Evolutionary conservation across 53 echinoderm and acorn worm species (phyloP).

Genomic region (Hippasteria phrygiana): DNA sequence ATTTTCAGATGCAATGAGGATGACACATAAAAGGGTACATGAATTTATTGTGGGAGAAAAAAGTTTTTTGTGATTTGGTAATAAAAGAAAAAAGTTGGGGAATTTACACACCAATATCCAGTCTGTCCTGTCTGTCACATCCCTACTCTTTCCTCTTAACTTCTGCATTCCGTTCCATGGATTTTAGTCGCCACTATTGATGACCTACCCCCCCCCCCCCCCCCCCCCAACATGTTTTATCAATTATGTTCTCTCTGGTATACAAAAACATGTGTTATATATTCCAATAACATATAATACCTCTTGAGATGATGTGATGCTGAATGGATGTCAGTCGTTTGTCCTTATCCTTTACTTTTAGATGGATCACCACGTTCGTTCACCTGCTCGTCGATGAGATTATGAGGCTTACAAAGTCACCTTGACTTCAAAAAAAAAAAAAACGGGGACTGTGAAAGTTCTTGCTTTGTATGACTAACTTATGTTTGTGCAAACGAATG

Average conservation of each 20-base stretch:
- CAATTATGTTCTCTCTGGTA: slow-evolving; percentile 18
- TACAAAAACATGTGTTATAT: slow-evolving; percentile 60
- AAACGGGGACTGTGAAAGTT: slow-evolving; percentile 5
- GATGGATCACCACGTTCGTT: background rate
- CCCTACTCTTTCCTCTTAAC: too few relatives aligned
- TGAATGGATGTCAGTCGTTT: slow-evolving; percentile 17
- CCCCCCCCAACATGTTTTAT: slow-evolving; percentile 47
- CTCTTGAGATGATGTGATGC: slow-evolving; percentile 8
- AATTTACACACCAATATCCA: too few relatives aligned
- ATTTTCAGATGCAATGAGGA: too few relatives aligned
- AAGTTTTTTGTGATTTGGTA: too few relatives aligned
- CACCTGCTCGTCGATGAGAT: slow-evolving; percentile 31
- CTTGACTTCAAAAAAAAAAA: slow-evolving; percentile 39
- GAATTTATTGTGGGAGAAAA: too few relatives aligned
- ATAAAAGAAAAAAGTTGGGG: too few relatives aligned
- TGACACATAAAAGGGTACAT: too few relatives aligned
- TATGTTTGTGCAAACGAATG: too few relatives aligned
- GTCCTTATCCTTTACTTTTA: background rate
- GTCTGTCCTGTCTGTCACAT: too few relatives aligned
- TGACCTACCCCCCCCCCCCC: slow-evolving; percentile 43
- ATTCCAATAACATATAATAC: slow-evolving; percentile 10
- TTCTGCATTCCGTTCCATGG: background rate
- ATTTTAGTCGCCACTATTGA: background rate
- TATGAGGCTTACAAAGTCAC: slow-evolving; percentile 29
- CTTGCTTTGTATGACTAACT: slow-evolving; percentile 7